Conservation (phyloP, 1,140 invertebrate genomes). For the Aphis gossypii region DNA sequence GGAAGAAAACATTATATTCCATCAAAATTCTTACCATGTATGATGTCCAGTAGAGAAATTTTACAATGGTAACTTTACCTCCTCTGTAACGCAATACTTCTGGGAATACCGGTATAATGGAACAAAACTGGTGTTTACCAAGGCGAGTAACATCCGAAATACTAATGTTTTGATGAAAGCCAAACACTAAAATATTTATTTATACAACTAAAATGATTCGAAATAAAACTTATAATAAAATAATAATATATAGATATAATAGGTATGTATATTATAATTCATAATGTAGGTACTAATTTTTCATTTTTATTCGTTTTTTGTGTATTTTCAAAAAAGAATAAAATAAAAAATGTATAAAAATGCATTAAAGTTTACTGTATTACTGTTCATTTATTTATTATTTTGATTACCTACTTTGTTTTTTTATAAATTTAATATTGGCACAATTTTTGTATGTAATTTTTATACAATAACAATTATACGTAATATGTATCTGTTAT, state of each 20-base stretch:
- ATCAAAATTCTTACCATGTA: slow-evolving; percentile 34
- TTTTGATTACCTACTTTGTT: background rate
- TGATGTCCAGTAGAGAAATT: background rate
- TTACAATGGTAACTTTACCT: slow-evolving; percentile 32
- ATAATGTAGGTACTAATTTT: background rate
- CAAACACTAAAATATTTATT: background rate
- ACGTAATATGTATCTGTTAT: background rate
- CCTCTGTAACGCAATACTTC: background rate
- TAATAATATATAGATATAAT: background rate
- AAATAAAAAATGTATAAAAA: background rate
- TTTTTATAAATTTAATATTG: background rate
- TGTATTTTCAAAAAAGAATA: background rate
- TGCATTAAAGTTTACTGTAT: background rate
- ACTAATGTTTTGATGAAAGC: slow-evolving; percentile 15
- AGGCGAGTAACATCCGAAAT: background rate
- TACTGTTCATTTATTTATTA: background rate
- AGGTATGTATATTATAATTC: background rate
- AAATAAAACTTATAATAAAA: background rate
- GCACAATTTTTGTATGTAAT: no score
- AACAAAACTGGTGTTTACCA: background rate
- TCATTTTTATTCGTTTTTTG: background rate
- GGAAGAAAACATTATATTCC: background rate
- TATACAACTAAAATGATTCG: background rate
- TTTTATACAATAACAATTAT: background rate
- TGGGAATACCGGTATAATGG: slow-evolving; percentile 19